Base-by-base conservation (phyloP, 2,797 vertebrate species). In the Silurus aristotelis region DNA sequence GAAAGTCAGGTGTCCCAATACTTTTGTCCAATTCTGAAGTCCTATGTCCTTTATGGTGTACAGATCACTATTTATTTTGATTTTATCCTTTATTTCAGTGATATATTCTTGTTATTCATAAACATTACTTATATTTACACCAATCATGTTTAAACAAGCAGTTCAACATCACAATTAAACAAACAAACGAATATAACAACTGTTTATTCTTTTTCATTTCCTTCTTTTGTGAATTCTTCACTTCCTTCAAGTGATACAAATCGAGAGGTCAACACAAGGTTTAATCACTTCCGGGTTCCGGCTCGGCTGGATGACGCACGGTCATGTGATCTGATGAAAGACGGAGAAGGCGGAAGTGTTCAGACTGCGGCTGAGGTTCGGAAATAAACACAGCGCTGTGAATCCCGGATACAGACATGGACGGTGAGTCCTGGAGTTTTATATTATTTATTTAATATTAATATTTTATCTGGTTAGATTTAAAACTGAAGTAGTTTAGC, bases 321-420 rank as follows among this genome's bases (percentile, higher is more conserved):
- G 61, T 80, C 78, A 80, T 60, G 60, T 80, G 78, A 25, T 6
- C 1, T 2, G 22, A 38, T 66, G 38, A 64, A 64, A 25, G 78
- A 38, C 17, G 22, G 20, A 0, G 38, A 64, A 80, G 22, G 60
- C 78, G 78, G 78, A 80, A 80, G 78, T 80, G 78, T 5, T 0
- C 20, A 17, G 77, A 25, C 17, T 64, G 77, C 77, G 38, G 77
- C 38, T 46, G 60, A 46, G 77, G 38, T 1, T n/a, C 22, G 25
- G 77, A 48, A 80, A 17, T 64, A 80, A 80, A 80, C 78, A 80
- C 46, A 80, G 56, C 2, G 27, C 56, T 22, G 38, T 46, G n/a
- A 17, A 17, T 64, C 6, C 2, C 60, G 38, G 31, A 80, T 38
- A 64, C 19, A 80, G 38, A 6, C 38, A 80, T 80, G 78, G 78